Evolutionary conservation across 2,888 invertebrate species (phyloP).

Genomic region (Lasioglossum leucozonium): DNA sequence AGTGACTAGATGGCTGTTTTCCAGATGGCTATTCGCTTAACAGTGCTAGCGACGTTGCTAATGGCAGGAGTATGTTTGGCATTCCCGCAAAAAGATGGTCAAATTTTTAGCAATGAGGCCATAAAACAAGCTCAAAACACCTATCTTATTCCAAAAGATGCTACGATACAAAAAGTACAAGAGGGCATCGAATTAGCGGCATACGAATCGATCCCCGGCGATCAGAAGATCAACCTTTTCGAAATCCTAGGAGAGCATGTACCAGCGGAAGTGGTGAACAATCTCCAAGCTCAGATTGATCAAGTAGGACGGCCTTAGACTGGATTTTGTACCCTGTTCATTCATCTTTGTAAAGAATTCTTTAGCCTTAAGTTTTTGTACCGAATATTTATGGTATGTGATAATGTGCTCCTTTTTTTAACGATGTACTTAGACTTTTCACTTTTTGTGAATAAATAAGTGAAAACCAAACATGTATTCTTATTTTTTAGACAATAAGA

Average conservation of each 20-base stretch:
- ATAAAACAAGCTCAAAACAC: slow-evolving; percentile 95
- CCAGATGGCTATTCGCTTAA: slow-evolving; percentile 58
- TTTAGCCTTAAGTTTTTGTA: slow-evolving; percentile 50
- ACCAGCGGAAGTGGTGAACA: slow-evolving; percentile 94
- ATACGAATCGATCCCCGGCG: slow-evolving; percentile 94
- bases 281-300: slow-evolving; percentile 93
- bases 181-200: slow-evolving; percentile 94
- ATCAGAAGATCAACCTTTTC: slow-evolving; percentile 93
- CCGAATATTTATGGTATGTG: slow-evolving; percentile 73
- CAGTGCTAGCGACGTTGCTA: slow-evolving; percentile 38
- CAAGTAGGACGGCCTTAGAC: slow-evolving; percentile 90
- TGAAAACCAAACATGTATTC: slow-evolving; percentile 13
- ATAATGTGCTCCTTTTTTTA: slow-evolving; percentile 41
- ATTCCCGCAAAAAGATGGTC: slow-evolving; percentile 90
- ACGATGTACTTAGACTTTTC: slow-evolving; percentile 54
- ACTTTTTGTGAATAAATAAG: slow-evolving; percentile 75
- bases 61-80: slow-evolving; percentile 83
- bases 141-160: slow-evolving; percentile 93
- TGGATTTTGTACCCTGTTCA: neutral
- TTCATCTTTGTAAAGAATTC: slow-evolving; percentile 55
- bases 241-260: slow-evolving; percentile 94
- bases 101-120: slow-evolving; percentile 93
- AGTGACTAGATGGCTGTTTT: slow-evolving; percentile 18
- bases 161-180: slow-evolving; percentile 94
- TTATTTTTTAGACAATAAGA: neutral